phyloP scores from a whole-genome alignment of 2,888 invertebrate genomes.

The Dysmachus trigonus region DNA sequence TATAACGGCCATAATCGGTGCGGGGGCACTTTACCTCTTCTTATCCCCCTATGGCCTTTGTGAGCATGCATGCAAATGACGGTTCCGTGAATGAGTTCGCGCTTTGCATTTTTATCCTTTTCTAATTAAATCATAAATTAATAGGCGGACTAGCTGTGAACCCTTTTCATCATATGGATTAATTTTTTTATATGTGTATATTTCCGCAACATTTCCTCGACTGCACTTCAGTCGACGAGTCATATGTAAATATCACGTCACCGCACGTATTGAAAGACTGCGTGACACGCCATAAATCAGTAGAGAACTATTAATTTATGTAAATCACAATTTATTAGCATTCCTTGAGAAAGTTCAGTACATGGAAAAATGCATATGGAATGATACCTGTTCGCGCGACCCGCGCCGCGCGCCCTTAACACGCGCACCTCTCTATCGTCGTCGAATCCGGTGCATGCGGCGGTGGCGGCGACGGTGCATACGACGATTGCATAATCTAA shows the following conservation, averaged over 20 bases:
- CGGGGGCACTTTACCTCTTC: no score
- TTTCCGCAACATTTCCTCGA: not conserved
- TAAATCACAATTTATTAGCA: constrained; percentile 20
- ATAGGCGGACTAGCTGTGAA: not conserved
- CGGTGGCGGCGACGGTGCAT: no score
- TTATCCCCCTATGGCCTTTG: no score
- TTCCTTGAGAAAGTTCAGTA: constrained; percentile 14
- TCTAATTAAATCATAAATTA: not conserved
- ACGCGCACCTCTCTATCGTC: not conserved
- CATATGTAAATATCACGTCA: not conserved
- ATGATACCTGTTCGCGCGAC: not conserved
- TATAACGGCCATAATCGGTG: no score
- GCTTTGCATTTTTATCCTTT: not conserved
- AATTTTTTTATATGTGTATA: not conserved
- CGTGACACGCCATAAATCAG: constrained; percentile 11
- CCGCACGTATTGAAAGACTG: not conserved
- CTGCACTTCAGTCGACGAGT: not conserved
- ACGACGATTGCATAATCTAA: not conserved
- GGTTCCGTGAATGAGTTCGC: not conserved
- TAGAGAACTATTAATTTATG: not conserved
- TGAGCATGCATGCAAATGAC: not conserved
- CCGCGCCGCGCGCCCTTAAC: not conserved
- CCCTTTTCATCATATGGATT: not conserved
- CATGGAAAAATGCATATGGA: not conserved
- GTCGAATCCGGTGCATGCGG: not conserved